Evolutionary conservation across 2,888 invertebrate species (phyloP).

Genomic region (Lydus trimaculatus): DNA sequence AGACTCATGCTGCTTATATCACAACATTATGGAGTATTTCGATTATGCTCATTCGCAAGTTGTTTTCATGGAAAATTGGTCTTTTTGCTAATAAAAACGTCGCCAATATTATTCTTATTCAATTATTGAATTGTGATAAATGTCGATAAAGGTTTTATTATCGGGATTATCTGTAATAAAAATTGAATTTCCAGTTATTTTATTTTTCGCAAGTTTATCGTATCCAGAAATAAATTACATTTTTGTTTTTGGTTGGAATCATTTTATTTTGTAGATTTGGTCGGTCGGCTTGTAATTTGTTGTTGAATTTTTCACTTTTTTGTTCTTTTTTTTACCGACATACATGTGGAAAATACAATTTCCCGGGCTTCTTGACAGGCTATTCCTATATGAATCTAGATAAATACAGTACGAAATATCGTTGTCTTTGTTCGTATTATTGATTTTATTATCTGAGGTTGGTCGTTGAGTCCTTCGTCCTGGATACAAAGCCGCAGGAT

Average conservation of each 20-base stretch:
- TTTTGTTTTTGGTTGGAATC: background rate
- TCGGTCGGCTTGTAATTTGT: too few species aligned
- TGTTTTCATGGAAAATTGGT: conserved; percentile 6
- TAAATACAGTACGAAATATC: conserved; percentile 13
- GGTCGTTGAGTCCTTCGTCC: conserved; percentile 32
- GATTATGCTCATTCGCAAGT: conserved; percentile 10
- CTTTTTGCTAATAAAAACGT: too few species aligned
- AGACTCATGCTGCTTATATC: conserved; percentile 24
- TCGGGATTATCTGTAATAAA: conserved; percentile 10
- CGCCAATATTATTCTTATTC: too few species aligned
- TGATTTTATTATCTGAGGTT: conserved; percentile 21
- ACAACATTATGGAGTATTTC: background rate
- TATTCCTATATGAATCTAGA: conserved; percentile 21
- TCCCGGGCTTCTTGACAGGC: conserved; percentile 46
- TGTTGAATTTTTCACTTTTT: conserved; percentile 15
- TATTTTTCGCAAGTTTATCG: background rate
- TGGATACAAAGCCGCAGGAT: conserved; percentile 33
- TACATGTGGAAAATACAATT: conserved; percentile 45
- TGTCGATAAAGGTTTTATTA: too few species aligned
- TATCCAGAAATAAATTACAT: background rate
- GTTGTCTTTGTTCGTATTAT: conserved; percentile 34
- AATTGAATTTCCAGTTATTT: background rate
- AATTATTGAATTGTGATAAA: too few species aligned
- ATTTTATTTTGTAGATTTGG: background rate
- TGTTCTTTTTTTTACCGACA: conserved; percentile 25